Evolutionary conservation across 2,113 vertebrate genomes (phyloP).

Genomic region (Tichodroma muraria): DNA sequence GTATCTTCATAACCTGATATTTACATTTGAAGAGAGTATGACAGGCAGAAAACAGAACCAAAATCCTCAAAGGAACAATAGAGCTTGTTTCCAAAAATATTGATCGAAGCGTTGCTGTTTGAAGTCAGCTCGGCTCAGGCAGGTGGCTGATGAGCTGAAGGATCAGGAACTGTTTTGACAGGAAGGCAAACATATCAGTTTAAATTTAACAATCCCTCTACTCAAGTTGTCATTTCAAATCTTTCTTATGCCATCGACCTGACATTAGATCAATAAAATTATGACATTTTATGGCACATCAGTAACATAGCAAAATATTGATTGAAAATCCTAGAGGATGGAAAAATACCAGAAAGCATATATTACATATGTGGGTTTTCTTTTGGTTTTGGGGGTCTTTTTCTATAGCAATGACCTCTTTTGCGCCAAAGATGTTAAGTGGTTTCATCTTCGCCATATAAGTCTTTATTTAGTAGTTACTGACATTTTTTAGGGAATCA

Average conservation of each 20-base stretch:
- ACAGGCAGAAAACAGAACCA: neutral
- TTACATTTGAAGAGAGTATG: neutral
- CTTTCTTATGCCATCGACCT: neutral
- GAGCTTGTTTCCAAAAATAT: slow-evolving; percentile 10
- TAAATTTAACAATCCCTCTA: slow-evolving; percentile 37
- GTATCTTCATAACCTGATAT: neutral
- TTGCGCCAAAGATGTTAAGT: neutral
- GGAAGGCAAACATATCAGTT: slow-evolving; percentile 18
- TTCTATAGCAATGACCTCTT: neutral
- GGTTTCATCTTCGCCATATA: neutral
- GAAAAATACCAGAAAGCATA: neutral
- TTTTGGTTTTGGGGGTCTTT: neutral
- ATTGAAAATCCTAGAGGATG: neutral
- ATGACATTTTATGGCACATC: slow-evolving; percentile 12
- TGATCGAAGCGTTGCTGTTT: neutral
- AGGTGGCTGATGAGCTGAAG: neutral
- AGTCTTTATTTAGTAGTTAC: neutral
- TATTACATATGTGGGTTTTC: neutral
- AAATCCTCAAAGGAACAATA: neutral
- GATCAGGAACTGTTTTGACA: neutral
- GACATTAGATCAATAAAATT: slow-evolving; percentile 12
- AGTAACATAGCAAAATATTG: neutral
- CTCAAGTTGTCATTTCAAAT: slow-evolving; percentile 18
- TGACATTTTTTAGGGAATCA: neutral
- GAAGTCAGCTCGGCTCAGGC: neutral